phyloP scores from a whole-genome alignment of 2,888 invertebrate species.

The Alentia gelatinosa region DNA sequence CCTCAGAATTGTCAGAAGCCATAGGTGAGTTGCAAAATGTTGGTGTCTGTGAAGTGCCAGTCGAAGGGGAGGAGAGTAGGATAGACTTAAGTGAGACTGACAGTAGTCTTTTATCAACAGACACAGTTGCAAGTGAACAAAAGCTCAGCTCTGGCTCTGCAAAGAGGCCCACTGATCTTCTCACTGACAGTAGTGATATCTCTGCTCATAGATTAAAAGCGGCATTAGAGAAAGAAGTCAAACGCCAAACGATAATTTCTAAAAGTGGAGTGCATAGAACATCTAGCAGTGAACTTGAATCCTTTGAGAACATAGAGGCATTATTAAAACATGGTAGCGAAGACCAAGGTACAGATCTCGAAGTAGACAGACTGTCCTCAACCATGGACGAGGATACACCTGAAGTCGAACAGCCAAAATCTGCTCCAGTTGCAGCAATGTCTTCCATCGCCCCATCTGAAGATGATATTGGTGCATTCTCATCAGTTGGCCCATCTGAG shows the following conservation, averaged over 20 bases:
- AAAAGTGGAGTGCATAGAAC: not conserved
- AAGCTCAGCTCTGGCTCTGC: not conserved
- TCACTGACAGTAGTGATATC: not conserved
- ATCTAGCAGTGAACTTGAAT: constrained; percentile 18
- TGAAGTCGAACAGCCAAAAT: not conserved
- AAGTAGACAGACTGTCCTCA: not conserved
- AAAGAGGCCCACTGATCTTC: not conserved
- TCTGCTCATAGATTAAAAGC: not conserved
- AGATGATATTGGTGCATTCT: constrained; percentile 6
- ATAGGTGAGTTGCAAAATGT: constrained; percentile 28
- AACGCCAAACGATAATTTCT: not conserved
- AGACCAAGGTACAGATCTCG: constrained; percentile 20
- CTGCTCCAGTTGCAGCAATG: constrained; percentile 26
- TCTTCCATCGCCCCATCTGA: constrained; percentile 17
- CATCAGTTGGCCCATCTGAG: constrained; percentile 1
- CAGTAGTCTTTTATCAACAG: not conserved
- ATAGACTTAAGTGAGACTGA: not conserved
- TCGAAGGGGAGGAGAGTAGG: not conserved
- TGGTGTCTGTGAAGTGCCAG: not conserved
- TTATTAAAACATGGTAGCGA: constrained; percentile 6
- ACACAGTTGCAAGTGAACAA: not conserved
- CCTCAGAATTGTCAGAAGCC: not conserved
- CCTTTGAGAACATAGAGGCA: constrained; percentile 28
- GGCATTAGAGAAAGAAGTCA: not conserved
- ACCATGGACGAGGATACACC: not conserved